phyloP scores from a whole-genome alignment of 1,140 invertebrate species.

The Solen grandis region DNA sequence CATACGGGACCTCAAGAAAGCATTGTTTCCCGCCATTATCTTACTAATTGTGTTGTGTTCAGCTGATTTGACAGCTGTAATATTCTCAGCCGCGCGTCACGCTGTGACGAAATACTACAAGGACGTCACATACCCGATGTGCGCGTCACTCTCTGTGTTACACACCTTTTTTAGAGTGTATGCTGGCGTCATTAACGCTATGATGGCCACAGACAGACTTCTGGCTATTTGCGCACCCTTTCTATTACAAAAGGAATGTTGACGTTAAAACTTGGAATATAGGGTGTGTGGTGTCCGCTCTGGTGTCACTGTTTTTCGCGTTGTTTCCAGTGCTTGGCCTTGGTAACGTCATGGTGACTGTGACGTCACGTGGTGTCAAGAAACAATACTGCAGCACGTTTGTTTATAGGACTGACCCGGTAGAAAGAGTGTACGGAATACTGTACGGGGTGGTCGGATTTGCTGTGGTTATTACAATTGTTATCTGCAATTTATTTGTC shows the following conservation, averaged over 20 bases:
- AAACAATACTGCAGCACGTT: conserved; percentile 1
- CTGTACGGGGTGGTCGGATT: conserved; percentile 19
- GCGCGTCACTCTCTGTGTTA: conserved; percentile 14
- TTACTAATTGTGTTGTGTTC: conserved; percentile 36
- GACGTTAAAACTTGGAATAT: conserved; percentile 40
- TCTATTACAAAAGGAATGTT: conserved; percentile 39
- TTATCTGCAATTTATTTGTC: conserved; percentile 21
- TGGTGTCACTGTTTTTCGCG: background rate
- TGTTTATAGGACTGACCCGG: background rate
- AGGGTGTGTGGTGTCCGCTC: conserved; percentile 10
- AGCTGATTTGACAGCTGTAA: conserved; percentile 28
- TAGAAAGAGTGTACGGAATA: conserved; percentile 21
- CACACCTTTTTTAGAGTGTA: conserved; percentile 26
- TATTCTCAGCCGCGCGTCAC: conserved; percentile 8
- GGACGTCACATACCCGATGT: background rate
- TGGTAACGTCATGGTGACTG: conserved; percentile 1
- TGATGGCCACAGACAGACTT: conserved; percentile 39
- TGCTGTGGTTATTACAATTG: conserved; percentile 15
- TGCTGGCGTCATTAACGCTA: conserved; percentile 17
- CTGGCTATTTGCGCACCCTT: conserved; percentile 40
- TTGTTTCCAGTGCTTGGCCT: conserved; percentile 39
- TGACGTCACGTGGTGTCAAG: background rate
- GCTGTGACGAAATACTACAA: background rate
- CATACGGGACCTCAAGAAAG: conserved; percentile 42
- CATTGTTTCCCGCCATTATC: conserved; percentile 42